phyloP scores from a whole-genome alignment of 1,140 invertebrate genomes.

The Drosophila prosaltans region DNA sequence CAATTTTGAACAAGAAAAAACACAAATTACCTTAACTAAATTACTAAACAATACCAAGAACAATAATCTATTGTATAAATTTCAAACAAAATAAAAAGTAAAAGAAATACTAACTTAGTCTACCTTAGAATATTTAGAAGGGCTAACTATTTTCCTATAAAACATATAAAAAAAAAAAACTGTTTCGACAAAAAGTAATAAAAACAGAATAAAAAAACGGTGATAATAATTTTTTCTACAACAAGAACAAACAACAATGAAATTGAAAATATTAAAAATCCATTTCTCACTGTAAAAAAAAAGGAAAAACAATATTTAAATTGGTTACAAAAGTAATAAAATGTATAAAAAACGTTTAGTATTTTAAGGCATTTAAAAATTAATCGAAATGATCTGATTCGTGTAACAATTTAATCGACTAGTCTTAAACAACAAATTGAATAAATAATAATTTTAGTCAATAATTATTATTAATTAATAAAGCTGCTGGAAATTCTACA shows the following conservation, averaged over 20 bases:
- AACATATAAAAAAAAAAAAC: conserved; percentile 49
- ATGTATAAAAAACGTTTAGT: conserved; percentile 47
- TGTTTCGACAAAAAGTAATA: conserved; percentile 44
- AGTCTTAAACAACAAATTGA: conserved; percentile 46
- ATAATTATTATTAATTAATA: conserved; percentile 61
- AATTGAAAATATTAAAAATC: conserved; percentile 30
- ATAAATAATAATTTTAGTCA: conserved; percentile 45
- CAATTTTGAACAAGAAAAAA: conserved; percentile 33
- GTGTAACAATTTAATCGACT: conserved; percentile 55
- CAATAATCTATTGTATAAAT: conserved; percentile 81
- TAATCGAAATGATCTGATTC: conserved; percentile 60
- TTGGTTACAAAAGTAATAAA: conserved; percentile 10
- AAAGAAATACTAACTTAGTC: conserved; percentile 53
- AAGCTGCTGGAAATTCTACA: conserved; percentile 69
- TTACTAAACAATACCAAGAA: conserved; percentile 76
- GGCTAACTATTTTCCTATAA: conserved; percentile 73
- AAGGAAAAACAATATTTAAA: conserved; percentile 31
- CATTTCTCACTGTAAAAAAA: conserved; percentile 62
- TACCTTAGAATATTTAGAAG: conserved; percentile 69
- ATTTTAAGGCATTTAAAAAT: conserved; percentile 53
- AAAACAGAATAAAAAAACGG: conserved; percentile 47
- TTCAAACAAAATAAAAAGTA: conserved; percentile 47
- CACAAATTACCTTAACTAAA: conserved; percentile 38
- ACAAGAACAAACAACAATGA: conserved; percentile 28
- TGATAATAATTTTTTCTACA: conserved; percentile 72